Base-by-base conservation (phyloP, 1,140 invertebrate species). In the Cataglyphis hispanica region DNA sequence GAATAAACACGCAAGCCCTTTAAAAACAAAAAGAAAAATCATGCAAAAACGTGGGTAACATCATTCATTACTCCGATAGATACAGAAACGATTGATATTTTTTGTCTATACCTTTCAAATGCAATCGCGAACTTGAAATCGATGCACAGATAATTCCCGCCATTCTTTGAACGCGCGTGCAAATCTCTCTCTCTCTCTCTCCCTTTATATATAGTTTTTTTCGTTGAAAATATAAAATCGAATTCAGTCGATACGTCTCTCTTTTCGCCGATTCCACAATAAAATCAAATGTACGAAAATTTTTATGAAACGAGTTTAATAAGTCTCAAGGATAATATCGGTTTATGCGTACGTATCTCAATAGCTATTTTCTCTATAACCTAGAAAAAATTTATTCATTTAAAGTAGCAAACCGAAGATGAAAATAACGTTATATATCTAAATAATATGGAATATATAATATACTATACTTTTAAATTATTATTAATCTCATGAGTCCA, bases 1-100 rank as follows among this genome's bases (percentile, higher is more conserved):
- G 85, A 89, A 91, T 25, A 75, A 19, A 56, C 53, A 27, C 4
- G 13, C 5, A 5, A 34, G 53, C 16, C 64, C 85, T 84, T 53
- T 72, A 6, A 50, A 16, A 50, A 46, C 6, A 53, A 70, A 63
- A 70, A n/a, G n/a, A n/a, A 37, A 31, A 46, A 58, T 6, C 7
- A 61, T 43, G 19, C 1, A 43, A 69, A 13, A 31, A 16, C 1
- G 5, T 34, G 11, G 2, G 19, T 66, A 6, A 22, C 43, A 31
- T 25, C 22, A 0, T 25, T 34, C 3, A 10, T 70, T 53, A 53
- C 6, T 53, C 19, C 10, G 31, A 11, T 7, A 37, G 1, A 64
- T 27, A 84, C 19, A 27, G 0, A 83, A 31, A 58, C 34, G 11
- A 43, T 16, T 8, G 2, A 37, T 72, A 0, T 34, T 34, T 10